These are phyloP conservation scores for Peromyscus eremicus DNA, from an alignment of 2,797 vertebrate genomes.

Conservation along the genomic window DNA sequence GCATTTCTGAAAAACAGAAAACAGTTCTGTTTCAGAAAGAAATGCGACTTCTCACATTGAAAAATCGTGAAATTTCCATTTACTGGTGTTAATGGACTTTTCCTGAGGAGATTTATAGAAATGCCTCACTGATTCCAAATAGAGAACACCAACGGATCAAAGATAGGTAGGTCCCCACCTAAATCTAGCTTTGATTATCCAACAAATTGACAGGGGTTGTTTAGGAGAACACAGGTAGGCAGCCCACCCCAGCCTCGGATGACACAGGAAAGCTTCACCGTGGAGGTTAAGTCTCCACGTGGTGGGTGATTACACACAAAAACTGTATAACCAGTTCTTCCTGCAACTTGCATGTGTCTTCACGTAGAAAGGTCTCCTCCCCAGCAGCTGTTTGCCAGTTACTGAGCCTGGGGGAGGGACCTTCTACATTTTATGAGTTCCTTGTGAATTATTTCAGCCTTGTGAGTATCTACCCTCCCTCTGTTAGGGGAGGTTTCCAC, in stretches of 20 bases:
- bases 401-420: not conserved
- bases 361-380: not conserved
- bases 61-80: not conserved
- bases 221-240: not conserved
- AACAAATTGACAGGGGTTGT: not conserved
- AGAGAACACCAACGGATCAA: not conserved
- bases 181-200: not conserved
- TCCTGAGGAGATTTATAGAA: not conserved
- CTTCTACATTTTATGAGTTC: not conserved
- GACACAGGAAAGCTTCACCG: not conserved
- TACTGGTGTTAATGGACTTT: not conserved
- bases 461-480: not conserved
- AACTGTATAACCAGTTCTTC: not conserved
- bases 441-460: not conserved
- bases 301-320: not conserved
- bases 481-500: not conserved
- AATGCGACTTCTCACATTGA: not conserved
- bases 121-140: not conserved
- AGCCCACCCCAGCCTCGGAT: not conserved
- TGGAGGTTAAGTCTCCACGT: not conserved
- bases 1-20: slow-evolving; percentile 19
- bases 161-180: not conserved
- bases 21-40: not conserved
- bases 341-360: not conserved
- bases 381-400: not conserved